These are phyloP conservation scores for Lucinisca nassula DNA, from an alignment of 2,888 invertebrate genomes.

Conservation along the genomic window DNA sequence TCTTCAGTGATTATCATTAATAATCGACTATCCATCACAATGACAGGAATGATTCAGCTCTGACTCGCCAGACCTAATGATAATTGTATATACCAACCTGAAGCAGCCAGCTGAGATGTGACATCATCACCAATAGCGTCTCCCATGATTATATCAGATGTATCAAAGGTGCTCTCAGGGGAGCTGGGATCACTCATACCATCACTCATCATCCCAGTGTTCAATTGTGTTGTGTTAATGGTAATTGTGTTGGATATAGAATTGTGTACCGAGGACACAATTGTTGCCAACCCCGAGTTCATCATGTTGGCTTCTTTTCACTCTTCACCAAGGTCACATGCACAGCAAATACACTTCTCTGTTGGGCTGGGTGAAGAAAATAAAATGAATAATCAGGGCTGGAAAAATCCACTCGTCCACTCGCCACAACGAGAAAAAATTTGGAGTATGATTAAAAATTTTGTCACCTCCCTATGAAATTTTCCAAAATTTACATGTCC, in stretches of 20 bases:
- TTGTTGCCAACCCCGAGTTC: background rate
- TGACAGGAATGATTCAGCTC: too few species aligned
- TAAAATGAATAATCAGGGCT: too few species aligned
- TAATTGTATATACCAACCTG: constrained; percentile 91
- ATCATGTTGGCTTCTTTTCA: background rate
- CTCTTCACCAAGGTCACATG: background rate
- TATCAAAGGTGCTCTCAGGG: constrained; percentile 88
- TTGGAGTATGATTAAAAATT: background rate
- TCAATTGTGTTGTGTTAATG: constrained; percentile 57
- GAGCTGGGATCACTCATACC: constrained; percentile 87
- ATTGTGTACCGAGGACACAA: constrained; percentile 37
- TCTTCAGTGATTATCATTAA: too few species aligned
- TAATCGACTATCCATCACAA: too few species aligned
- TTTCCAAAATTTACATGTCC: too few species aligned
- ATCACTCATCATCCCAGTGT: constrained; percentile 85
- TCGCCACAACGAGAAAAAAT: background rate
- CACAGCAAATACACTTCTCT: background rate
- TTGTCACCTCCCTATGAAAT: too few species aligned
- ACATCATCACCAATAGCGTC: constrained; percentile 97
- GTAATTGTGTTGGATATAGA: constrained; percentile 63
- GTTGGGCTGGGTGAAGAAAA: too few species aligned
- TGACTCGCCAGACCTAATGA: too few species aligned
- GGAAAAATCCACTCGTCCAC: too few species aligned
- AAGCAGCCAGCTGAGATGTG: constrained; percentile 97
- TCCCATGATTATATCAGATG: constrained; percentile 94